These are phyloP conservation scores for Neodontobutis hainanensis DNA, from an alignment of 2,113 vertebrate species.

Conservation along the genomic window DNA sequence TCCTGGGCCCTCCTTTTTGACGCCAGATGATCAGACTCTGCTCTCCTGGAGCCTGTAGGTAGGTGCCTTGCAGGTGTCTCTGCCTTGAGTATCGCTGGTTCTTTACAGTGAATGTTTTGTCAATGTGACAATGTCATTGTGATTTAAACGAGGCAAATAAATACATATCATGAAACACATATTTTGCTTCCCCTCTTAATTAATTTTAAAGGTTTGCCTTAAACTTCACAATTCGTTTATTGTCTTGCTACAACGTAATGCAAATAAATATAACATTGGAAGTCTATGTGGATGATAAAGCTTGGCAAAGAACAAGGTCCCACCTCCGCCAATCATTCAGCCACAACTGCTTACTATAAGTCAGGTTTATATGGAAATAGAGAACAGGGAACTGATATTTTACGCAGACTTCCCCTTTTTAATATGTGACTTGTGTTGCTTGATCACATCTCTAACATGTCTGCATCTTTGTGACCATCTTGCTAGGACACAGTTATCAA, in stretches of 20 bases:
- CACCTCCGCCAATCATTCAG: background rate
- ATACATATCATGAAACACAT: background rate
- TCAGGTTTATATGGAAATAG: background rate
- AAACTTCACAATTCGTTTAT: no score
- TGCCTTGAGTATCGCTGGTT: background rate
- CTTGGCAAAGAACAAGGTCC: background rate
- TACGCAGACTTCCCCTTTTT: conserved; percentile 17
- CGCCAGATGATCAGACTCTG: conserved; percentile 29
- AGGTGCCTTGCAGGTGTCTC: conserved; percentile 67
- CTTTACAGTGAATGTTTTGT: background rate
- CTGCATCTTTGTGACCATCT: conserved; percentile 22
- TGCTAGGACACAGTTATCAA: background rate
- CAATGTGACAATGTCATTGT: no score
- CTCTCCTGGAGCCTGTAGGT: conserved; percentile 37
- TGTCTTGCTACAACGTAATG: background rate
- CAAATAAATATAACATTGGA: background rate
- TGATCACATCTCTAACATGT: background rate
- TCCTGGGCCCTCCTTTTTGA: conserved; percentile 26
- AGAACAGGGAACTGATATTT: conserved; percentile 10
- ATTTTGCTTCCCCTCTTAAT: background rate
- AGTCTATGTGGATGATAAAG: background rate
- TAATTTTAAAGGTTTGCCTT: no score
- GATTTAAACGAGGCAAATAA: background rate
- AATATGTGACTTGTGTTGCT: background rate
- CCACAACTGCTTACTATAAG: background rate